Evolutionary conservation across 2,888 invertebrate genomes (phyloP).

Genomic region (Merodon equestris): DNA sequence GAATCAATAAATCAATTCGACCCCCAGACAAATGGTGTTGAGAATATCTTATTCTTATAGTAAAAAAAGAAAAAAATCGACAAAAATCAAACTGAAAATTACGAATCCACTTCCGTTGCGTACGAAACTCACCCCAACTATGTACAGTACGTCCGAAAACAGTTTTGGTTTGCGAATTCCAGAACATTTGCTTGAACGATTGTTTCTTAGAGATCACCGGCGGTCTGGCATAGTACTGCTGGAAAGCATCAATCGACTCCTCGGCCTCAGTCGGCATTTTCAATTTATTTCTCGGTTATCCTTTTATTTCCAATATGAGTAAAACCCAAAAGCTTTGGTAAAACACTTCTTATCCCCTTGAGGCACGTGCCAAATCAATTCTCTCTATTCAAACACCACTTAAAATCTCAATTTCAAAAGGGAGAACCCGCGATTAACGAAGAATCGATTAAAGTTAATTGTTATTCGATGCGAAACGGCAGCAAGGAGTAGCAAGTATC

Average conservation of each 20-base stretch:
- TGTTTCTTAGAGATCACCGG: constrained; percentile 82
- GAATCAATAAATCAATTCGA: no score
- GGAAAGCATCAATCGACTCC: constrained; percentile 81
- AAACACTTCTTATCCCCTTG: neutral
- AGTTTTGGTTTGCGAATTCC: constrained; percentile 86
- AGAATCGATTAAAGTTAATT: no score
- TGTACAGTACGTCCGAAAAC: constrained; percentile 88
- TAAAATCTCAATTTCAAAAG: constrained; percentile 18
- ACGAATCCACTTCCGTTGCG: no score
- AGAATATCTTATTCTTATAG: no score
- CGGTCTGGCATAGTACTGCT: constrained; percentile 84
- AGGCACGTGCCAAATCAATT: neutral
- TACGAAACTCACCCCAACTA: constrained; percentile 89
- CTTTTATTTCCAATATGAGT: constrained; percentile 4
- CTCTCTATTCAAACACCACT: neutral
- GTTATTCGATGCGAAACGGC: neutral
- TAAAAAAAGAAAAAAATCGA: no score
- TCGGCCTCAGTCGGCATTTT: constrained; percentile 78
- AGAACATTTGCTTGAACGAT: constrained; percentile 84
- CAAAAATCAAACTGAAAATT: no score
- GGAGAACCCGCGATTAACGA: constrained; percentile 8
- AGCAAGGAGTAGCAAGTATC: no score
- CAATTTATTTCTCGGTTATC: constrained; percentile 34
- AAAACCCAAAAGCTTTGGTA: no score
- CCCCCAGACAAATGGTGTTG: no score